These are phyloP conservation scores for Epizoanthus rinbou DNA, from an alignment of 92 coral and sea anemone genomes.

Conservation along the genomic window DNA sequence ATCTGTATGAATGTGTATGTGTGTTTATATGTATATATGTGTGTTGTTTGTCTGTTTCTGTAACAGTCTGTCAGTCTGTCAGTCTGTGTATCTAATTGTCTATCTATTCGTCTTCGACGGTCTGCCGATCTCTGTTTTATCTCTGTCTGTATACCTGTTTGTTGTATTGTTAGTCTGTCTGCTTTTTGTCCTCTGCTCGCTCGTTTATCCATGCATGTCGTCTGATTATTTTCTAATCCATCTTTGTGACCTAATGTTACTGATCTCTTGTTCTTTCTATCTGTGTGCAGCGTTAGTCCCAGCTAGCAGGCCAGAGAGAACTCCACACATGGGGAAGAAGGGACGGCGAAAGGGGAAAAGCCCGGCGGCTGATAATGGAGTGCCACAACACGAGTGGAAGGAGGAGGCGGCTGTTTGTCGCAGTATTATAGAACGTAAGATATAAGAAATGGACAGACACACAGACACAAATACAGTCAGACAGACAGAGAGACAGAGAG, in stretches of 20 bases:
- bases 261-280: not conserved
- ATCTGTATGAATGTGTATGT: not conserved
- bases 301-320: not conserved
- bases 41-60: not conserved
- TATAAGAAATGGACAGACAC: not conserved
- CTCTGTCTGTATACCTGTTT: too few relatives aligned
- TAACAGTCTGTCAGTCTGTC: not conserved
- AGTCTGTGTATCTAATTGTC: not conserved
- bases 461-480: not conserved
- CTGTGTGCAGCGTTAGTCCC: not conserved
- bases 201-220: too few relatives aligned
- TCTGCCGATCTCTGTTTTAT: too few relatives aligned
- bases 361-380: not conserved
- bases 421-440: slow-evolving; percentile 38
- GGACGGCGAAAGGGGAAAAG: slow-evolving; percentile 33
- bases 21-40: too few relatives aligned
- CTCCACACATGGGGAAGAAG: slow-evolving; percentile 31
- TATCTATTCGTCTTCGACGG: too few relatives aligned
- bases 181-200: too few relatives aligned
- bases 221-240: too few relatives aligned
- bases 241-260: not conserved
- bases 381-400: slow-evolving; percentile 35
- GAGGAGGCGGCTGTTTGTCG: slow-evolving; percentile 36
- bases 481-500: not conserved
- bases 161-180: too few relatives aligned